Evolutionary conservation across 2,113 vertebrate species (phyloP).

Genomic region (Pomatorhinus ruficollis): DNA sequence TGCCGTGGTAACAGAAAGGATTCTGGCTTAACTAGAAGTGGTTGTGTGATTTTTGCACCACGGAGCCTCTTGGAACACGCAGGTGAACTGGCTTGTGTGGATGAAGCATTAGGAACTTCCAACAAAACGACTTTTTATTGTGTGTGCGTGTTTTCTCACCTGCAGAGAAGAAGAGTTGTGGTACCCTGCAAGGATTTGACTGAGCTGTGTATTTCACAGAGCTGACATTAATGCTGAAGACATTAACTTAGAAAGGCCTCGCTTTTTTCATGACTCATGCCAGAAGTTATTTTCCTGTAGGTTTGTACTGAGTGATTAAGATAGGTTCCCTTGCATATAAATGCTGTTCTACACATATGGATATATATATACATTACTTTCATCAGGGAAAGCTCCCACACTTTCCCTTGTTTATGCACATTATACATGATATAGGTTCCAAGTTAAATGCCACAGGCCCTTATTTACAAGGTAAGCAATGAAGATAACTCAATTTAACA

Average conservation of each 20-base stretch:
- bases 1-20: background rate
- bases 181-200: background rate
- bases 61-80: background rate
- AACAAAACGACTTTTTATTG: background rate
- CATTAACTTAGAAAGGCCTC: constrained; percentile 10
- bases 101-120: background rate
- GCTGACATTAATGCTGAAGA: background rate
- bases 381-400: background rate
- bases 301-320: constrained; percentile 11
- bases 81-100: background rate
- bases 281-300: constrained; percentile 17
- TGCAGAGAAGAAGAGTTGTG: background rate
- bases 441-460: background rate
- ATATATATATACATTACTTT: background rate
- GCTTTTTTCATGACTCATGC: constrained; percentile 5
- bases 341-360: background rate
- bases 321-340: background rate
- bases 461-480: background rate
- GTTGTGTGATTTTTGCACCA: background rate
- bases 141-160: background rate
- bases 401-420: background rate
- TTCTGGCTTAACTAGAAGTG: background rate
- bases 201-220: background rate
- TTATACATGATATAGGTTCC: background rate
- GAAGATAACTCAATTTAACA: background rate